phyloP scores from a whole-genome alignment of 2,113 vertebrate species.

The Castor canadensis region DNA sequence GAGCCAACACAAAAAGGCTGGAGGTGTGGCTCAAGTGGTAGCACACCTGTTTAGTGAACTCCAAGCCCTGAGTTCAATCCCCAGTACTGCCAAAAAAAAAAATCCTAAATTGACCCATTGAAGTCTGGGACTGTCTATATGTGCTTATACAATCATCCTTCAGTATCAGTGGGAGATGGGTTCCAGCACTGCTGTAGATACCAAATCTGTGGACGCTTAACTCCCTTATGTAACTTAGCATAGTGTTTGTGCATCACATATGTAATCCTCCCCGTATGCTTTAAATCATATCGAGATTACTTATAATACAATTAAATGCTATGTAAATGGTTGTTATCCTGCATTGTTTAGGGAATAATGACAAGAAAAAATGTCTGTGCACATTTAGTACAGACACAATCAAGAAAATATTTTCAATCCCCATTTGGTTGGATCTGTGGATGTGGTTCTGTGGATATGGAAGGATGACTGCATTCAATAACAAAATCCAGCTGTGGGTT shows the following conservation, averaged over 20 bases:
- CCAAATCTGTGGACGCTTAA: neutral
- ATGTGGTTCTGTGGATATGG: no score
- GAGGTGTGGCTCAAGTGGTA: no score
- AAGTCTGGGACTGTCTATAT: neutral
- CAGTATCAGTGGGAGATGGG: neutral
- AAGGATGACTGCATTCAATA: neutral
- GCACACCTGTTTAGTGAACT: no score
- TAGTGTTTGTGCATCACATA: neutral
- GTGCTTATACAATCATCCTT: neutral
- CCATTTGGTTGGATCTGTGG: neutral
- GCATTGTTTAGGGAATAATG: neutral
- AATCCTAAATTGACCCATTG: neutral
- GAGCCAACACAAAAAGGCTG: no score
- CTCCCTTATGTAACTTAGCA: neutral
- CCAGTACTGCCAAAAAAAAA: no score
- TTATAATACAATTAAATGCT: neutral
- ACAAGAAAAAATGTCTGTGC: neutral
- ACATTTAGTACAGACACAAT: neutral
- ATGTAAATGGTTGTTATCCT: neutral
- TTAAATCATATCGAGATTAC: neutral
- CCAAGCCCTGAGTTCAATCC: no score
- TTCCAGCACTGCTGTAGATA: no score
- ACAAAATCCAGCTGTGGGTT: neutral
- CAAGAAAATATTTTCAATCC: neutral
- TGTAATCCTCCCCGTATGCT: neutral